Base-by-base conservation (phyloP, 1,140 invertebrate species). In the Drosophila pseudoananassae region DNA sequence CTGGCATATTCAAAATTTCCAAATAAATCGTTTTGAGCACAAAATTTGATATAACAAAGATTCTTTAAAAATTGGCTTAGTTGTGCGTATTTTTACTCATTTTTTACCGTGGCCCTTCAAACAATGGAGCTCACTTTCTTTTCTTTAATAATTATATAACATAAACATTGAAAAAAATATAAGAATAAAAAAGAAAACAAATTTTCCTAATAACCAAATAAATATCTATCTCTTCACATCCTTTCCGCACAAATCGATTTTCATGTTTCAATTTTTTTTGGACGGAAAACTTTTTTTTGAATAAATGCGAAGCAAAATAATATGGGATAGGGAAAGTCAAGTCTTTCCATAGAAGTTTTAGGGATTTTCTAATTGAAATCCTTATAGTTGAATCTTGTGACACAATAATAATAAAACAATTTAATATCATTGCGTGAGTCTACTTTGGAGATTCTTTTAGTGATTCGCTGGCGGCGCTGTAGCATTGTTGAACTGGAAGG, bases 401-500 rank as follows among this genome's bases (percentile, higher is more conserved):
- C 5, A 3, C 4, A 40, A 15, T 15, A 45, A 15, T 45, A 43
- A 61, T 40, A 2, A 10, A 43, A n/a, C 17, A 43, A 14, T 14
- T 8, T 6, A 68, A 68, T 68, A 68, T 68, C 38, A 54, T 38
- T 54, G 4, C n/a, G 9, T 27, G 46, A n/a, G 12, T 52, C 38
- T 33, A 12, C 14, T 10, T 56, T 29, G 23, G 9, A 63, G 36
- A 60, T 47, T 56, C 4, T 25, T 17, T 85, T 70, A 91, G 27
- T 65, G 61, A 43, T 75, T 87, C 12, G 51, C 25, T 38, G 65
- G 47, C 31, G 90, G 88, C n/a, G 90, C 90, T 14, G 77, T 74
- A 8, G 91, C 74, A 25, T 90, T 85, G 20, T 87, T 90, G 14
- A 91, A 91, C 52, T 91, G 88, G 70, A 93, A 94, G n/a, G 93